Base-by-base conservation (phyloP, 2,113 vertebrate genomes). In the Melospiza georgiana region DNA sequence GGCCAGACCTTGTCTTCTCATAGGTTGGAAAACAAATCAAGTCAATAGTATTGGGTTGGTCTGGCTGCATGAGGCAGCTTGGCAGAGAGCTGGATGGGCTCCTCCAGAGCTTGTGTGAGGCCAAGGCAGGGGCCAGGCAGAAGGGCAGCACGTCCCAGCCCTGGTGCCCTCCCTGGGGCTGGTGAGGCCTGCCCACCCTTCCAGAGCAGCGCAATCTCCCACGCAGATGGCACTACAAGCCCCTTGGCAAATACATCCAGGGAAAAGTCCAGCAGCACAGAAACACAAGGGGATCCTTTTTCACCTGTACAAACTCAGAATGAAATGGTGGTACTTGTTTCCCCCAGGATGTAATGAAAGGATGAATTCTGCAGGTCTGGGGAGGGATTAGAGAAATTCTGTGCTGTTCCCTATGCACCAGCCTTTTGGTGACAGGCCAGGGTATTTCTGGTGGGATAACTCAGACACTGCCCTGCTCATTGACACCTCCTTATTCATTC, bases 201-300 rank as follows among this genome's bases (percentile, higher is more conserved):
- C 63, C 19, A 16, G 4, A 25, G 28, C 31, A 73, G 37, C 0
- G 3, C 48, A 63, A 51, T 6, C 7, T 41, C 11, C 31, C 0
- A 0, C 63, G 51, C 54, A 84, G 59, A 11, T 11, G 4, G 20
- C 48, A 63, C 52, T 5, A 15, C 66, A 67, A 85, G 30, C 5
- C 20, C 28, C 28, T 48, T 5, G 1, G 33, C 75, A 92, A 46
- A 82, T 24, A 75, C 39, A 82, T 6, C 23, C 11, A 1, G 39
- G 68, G 33, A 54, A 31, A 91, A 87, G 74, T 37, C 82, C 82
- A 82, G 25, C 12, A 14, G 37, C 69, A 67, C 55, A 15, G 33
- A 68, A 89, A 66, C 25, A 71, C 22, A 67, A 67, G 20, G 37
- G 67, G 20, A 51, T 46, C 39, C 13, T 78, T 67, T 41, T 91